phyloP scores from a whole-genome alignment of 2,888 invertebrate species.

The Camponotus fellah region DNA sequence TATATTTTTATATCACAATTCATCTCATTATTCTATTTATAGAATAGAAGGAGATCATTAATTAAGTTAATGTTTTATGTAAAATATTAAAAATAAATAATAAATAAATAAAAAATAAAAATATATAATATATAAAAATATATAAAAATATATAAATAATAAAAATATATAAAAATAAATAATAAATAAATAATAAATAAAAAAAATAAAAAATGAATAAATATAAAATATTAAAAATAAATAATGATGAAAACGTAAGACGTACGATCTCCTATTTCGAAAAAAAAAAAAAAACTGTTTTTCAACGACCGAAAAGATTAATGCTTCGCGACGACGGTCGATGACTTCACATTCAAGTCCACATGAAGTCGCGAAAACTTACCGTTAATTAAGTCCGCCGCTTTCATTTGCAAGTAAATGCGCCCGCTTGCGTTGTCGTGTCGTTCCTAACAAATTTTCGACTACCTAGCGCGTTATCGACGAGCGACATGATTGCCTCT shows the following conservation, averaged over 20 bases:
- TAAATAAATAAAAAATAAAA: too few species aligned
- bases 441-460: slow-evolving; percentile 40
- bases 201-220: too few species aligned
- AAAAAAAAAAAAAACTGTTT: slow-evolving; percentile 6
- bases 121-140: too few species aligned
- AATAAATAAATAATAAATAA: too few species aligned
- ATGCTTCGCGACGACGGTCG: slow-evolving; percentile 16
- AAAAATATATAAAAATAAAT: too few species aligned
- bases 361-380: slow-evolving; percentile 19
- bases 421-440: slow-evolving; percentile 15
- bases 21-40: too few species aligned
- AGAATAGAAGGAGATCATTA: too few species aligned
- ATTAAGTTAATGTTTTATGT: too few species aligned
- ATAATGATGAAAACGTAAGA: not conserved
- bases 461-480: slow-evolving; percentile 42
- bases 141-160: too few species aligned
- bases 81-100: too few species aligned
- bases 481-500: slow-evolving; percentile 19
- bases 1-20: too few species aligned
- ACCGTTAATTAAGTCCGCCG: slow-evolving; percentile 46
- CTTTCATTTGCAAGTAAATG: slow-evolving; percentile 51
- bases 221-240: not conserved
- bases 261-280: too few species aligned
- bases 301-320: slow-evolving; percentile 22
- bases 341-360: slow-evolving; percentile 32